Evolutionary conservation across 2,113 vertebrate species (phyloP).

Genomic region (Trachemys scripta): DNA sequence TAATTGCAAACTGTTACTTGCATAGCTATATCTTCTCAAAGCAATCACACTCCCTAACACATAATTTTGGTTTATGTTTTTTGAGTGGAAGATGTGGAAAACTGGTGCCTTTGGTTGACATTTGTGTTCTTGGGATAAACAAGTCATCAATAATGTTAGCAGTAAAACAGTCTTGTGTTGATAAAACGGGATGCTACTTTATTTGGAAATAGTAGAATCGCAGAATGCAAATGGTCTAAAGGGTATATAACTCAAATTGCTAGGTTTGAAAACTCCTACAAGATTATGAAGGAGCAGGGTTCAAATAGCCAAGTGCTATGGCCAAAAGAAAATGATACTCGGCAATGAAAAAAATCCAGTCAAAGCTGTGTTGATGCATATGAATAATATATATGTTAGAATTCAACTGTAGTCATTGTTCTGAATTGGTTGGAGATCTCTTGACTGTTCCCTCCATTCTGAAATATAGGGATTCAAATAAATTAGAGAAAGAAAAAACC

Average conservation of each 20-base stretch:
- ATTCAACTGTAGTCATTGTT: neutral
- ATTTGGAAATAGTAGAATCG: conserved; percentile 65
- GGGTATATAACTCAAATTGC: conserved; percentile 21
- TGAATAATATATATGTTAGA: neutral
- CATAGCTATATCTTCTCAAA: neutral
- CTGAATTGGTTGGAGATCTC: neutral
- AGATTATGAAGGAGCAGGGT: conserved; percentile 47
- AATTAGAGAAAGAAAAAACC: neutral
- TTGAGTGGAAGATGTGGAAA: neutral
- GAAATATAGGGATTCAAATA: neutral
- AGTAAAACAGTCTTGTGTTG: conserved; percentile 17
- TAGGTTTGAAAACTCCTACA: conserved; percentile 45
- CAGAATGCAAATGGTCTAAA: conserved; percentile 48
- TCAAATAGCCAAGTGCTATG: conserved; percentile 48
- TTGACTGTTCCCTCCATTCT: neutral
- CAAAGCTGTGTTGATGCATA: neutral
- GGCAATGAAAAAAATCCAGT: neutral
- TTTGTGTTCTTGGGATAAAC: conserved; percentile 43
- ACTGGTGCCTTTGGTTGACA: conserved; percentile 8
- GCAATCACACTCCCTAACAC: neutral
- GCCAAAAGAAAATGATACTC: conserved; percentile 53
- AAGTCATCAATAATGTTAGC: conserved; percentile 46
- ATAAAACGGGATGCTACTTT: conserved; percentile 35
- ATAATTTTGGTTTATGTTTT: neutral
- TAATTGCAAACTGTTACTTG: neutral